phyloP scores from a whole-genome alignment of 2,888 invertebrate genomes.

The Drosophila parthenogenetica region DNA sequence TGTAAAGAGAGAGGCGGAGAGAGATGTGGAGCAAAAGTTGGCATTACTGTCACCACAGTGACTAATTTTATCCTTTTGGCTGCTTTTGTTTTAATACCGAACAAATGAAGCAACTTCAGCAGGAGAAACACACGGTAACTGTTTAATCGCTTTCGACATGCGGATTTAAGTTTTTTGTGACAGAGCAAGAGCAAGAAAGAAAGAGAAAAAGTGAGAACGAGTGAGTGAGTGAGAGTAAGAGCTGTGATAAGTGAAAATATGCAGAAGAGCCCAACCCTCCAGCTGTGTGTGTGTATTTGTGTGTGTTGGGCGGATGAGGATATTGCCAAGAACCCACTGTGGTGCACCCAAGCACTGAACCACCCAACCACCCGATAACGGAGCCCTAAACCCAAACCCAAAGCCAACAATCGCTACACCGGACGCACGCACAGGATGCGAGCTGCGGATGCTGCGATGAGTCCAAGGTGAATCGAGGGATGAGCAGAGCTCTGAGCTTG shows the following conservation, averaged over 20 bases:
- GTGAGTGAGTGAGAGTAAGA: constrained; percentile 16
- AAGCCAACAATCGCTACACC: constrained; percentile 56
- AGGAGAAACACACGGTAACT: constrained; percentile 58
- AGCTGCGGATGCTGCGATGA: constrained; percentile 55
- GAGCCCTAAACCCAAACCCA: constrained; percentile 39
- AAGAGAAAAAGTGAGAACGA: neutral
- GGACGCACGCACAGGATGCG: constrained; percentile 81
- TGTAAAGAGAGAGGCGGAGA: constrained; percentile 4
- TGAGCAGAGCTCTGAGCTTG: constrained; percentile 12
- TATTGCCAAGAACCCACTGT: constrained; percentile 42
- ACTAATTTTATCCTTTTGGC: constrained; percentile 81
- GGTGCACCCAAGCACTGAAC: constrained; percentile 21
- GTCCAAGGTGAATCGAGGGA: constrained; percentile 21
- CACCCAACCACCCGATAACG: constrained; percentile 64
- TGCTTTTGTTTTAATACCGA: constrained; percentile 77
- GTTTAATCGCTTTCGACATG: constrained; percentile 85
- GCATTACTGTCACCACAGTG: constrained; percentile 78
- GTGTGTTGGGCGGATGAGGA: constrained; percentile 64
- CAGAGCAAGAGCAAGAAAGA: constrained; percentile 42
- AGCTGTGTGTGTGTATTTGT: neutral
- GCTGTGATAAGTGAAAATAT: constrained; percentile 77
- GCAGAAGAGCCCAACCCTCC: constrained; percentile 46
- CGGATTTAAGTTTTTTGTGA: constrained; percentile 83
- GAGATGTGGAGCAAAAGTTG: constrained; percentile 11
- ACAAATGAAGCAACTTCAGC: constrained; percentile 63